Base-by-base conservation (phyloP, 2,113 vertebrate genomes). In the Calidris pugnax region DNA sequence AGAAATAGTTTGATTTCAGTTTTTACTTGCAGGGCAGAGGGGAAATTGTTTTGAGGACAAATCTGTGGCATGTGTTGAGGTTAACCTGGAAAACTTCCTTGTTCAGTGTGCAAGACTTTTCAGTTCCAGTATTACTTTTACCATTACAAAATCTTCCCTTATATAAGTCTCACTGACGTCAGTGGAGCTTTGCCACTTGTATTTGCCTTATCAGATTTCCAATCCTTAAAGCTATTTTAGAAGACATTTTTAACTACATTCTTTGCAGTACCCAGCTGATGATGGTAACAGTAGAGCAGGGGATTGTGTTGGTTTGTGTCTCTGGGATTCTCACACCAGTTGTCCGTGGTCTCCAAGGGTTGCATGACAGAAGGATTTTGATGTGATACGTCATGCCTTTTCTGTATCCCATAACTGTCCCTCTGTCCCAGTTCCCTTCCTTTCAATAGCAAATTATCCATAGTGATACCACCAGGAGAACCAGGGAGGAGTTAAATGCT, bases 141-240 rank as follows among this genome's bases (percentile, higher is more conserved):
- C 86, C 86, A 93, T 97, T 97, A 93, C 92, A 97, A 96, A 96
- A 96, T 93, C 90, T 90, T 96, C 69, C 92, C 94, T 97, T 96
- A 95, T 94, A 93, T 90, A 94, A 93, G 76, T 92, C 86, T 76
- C 73, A 72, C 95, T 97, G 97, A 97, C 79, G 92, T 96, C 96
- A 97, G 86, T 92, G 88, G 85, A 94, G 80, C 95, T 97, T 96
- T 96, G 83, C 95, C 80, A 82, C 92, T 94, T 92, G 90, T 78
- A 90, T 96, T 96, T 96, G 90, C 92, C 88, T 95, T 96, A 96
- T 95, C 94, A 95, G 97, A 92, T 97, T 97, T 96, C 95, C 96
- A 95, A 51, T 96, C 95, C 95, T 90, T 92, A 96, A 90, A 93
- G 88, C 95, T 96, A 86, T 96, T 97, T 92, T 60, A 75, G 93